Percentiles rank a stretch among this genome's conserved stretches.
Conservation (phyloP, 2,888 invertebrate genomes). For the Nyleta sp. region DNA sequence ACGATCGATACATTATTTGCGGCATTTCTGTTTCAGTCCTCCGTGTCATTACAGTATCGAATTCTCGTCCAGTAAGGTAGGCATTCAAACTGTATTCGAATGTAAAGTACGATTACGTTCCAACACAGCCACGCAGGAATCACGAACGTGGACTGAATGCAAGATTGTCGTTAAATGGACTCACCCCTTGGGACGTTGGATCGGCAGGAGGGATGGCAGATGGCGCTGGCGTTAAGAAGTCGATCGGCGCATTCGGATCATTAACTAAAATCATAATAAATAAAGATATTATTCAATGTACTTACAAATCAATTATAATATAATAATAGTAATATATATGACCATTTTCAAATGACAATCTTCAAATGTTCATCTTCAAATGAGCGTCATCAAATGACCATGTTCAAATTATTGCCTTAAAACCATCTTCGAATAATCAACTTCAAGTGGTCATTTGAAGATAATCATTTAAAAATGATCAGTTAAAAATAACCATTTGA, state of each 20-base stretch:
- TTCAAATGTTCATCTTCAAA: no score
- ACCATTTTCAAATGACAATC: no score
- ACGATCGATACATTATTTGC: background rate
- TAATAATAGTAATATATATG: no score
- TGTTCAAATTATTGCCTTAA: no score
- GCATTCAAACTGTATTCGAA: slow-evolving; percentile 23
- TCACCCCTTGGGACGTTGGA: slow-evolving; percentile 77
- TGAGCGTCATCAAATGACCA: no score
- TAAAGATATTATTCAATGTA: background rate
- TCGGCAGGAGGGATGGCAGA: slow-evolving; percentile 72
- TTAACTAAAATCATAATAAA: slow-evolving; percentile 75
- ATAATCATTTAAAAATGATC: no score
- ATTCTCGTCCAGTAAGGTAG: slow-evolving; percentile 25
- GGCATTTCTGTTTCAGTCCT: slow-evolving; percentile 27
- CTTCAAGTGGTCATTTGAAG: no score
- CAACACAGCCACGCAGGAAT: slow-evolving; percentile 33
- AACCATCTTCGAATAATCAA: no score
- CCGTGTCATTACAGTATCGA: slow-evolving; percentile 26
- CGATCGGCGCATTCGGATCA: slow-evolving; percentile 84
- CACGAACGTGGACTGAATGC: slow-evolving; percentile 17
- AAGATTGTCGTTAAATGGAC: slow-evolving; percentile 65
- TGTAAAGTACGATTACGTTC: slow-evolving; percentile 31
- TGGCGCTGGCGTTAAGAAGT: slow-evolving; percentile 83
- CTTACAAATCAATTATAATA: background rate
- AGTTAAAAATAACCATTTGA: no score